A percentile compares a stretch with the other conserved stretches of the same genome.
Conservation (phyloP, 2,888 invertebrate species). For the Phyto melanocephala region DNA sequence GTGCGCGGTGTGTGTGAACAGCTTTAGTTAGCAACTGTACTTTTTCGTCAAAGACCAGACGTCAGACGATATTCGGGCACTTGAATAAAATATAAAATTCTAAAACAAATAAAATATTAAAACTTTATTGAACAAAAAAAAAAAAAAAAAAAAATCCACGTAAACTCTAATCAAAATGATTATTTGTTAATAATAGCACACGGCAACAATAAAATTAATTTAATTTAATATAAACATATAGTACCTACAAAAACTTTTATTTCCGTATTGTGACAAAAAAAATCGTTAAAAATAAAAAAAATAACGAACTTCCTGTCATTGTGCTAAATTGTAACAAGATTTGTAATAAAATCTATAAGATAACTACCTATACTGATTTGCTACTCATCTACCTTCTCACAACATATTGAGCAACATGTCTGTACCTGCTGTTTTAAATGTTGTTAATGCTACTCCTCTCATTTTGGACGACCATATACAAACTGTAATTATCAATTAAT, state of each 20-base stretch:
- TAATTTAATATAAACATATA: too few species aligned
- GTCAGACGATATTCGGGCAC: not conserved
- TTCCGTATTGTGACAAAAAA: constrained; percentile 8
- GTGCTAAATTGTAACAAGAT: not conserved
- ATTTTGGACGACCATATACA: constrained; percentile 72
- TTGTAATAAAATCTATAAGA: not conserved
- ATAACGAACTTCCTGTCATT: constrained; percentile 10
- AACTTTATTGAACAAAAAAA: constrained; percentile 4
- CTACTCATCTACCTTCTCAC: not conserved
- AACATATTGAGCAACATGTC: constrained; percentile 69
- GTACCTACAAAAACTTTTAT: constrained; percentile 14
- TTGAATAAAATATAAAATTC: not conserved
- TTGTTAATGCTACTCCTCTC: constrained; percentile 68
- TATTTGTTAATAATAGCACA: constrained; percentile 19
- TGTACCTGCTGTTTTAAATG: constrained; percentile 72
- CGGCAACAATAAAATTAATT: not conserved
- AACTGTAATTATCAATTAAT: constrained; percentile 71
- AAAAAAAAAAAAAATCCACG: not conserved
- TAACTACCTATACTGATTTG: too few species aligned
- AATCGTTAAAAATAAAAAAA: not conserved
- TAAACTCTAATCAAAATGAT: constrained; percentile 45
- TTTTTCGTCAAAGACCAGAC: not conserved
- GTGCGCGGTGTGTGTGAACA: not conserved
- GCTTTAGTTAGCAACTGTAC: constrained; percentile 38
- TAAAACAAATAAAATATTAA: not conserved